Base-by-base conservation (phyloP, 1,140 invertebrate species). In the Drosophila parabipectinata region DNA sequence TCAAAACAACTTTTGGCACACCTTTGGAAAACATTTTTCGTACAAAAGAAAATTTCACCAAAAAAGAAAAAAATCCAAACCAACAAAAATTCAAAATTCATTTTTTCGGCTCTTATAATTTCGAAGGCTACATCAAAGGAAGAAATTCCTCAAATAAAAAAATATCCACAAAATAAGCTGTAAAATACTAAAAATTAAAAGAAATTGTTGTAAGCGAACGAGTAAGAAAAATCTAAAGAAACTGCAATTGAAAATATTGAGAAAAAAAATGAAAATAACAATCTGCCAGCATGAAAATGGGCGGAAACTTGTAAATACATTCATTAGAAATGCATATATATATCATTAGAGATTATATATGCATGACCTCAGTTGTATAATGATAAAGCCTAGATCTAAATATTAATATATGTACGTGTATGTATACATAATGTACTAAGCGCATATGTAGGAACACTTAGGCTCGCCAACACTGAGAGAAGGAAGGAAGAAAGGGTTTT, bases 1-100 rank as follows among this genome's bases (percentile, higher is more conserved):
- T 85, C 77, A 30, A 77, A 84, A 84, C 64, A 72, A 77, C 76
- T 87, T 88, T 90, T 84, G 90, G 90, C 89, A 91, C 89, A 90
- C 90, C 80, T 91, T 91, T 91, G 82, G 82, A 91, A 91, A 91
- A 88, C 90, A 72, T 91, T 91, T 91, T 91, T 91, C 82, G 44
- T 48, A 69, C 66, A 76, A 62, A 68, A 60, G 55, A 30, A 30
- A 60, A 59, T 12, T 37, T 30, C 12, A 51, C 8, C 41, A 47
- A 64, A 32, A n/a, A 34, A 76, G 56, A 73, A 72, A 76, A 59
- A 73, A 72, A 58, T 54, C 47, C 61, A 59, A 63, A 63, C 57
- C 48, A 61, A 74, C 48, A 52, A 57, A 84, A 61, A 72, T 80
- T 71, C 72, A 91, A 90, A 91, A 91, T 91, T 91, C 32, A 60